Conservation (phyloP, 2,113 vertebrate species). For the Bos javanicus region DNA sequence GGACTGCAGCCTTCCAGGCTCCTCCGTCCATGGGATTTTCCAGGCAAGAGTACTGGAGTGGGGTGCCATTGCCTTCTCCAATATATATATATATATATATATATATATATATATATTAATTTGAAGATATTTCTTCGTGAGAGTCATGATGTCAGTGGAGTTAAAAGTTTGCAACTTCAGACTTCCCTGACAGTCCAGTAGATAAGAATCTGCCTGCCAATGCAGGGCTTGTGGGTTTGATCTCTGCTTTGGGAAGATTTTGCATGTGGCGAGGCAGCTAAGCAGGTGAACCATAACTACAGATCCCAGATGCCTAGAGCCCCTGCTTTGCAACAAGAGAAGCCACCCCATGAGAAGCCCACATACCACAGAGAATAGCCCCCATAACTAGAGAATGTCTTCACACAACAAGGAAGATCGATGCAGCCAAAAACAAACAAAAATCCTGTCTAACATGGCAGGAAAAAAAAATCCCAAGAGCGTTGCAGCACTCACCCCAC, state of each 20-base stretch:
- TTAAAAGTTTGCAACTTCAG: background rate
- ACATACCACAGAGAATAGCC: background rate
- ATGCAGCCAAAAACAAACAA: background rate
- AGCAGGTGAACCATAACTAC: background rate
- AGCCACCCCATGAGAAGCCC: background rate
- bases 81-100: too few relatives aligned
- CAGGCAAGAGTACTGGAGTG: too few relatives aligned
- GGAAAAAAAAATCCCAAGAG: background rate
- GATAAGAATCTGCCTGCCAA: background rate
- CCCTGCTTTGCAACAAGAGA: background rate
- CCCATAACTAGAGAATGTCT: background rate
- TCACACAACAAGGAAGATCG: background rate
- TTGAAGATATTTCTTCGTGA: background rate
- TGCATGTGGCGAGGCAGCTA: fast-evolving
- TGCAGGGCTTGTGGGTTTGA: background rate
- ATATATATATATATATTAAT: too few relatives aligned
- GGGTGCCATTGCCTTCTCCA: too few relatives aligned
- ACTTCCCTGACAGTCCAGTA: background rate
- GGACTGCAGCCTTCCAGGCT: too few relatives aligned
- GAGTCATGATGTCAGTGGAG: background rate
- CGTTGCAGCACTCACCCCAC: background rate
- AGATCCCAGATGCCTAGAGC: background rate
- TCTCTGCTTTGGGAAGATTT: background rate
- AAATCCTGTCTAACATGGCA: background rate
- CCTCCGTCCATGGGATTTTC: too few relatives aligned